phyloP scores from a whole-genome alignment of 2,888 invertebrate species.

The Bembecia ichneumoniformis region DNA sequence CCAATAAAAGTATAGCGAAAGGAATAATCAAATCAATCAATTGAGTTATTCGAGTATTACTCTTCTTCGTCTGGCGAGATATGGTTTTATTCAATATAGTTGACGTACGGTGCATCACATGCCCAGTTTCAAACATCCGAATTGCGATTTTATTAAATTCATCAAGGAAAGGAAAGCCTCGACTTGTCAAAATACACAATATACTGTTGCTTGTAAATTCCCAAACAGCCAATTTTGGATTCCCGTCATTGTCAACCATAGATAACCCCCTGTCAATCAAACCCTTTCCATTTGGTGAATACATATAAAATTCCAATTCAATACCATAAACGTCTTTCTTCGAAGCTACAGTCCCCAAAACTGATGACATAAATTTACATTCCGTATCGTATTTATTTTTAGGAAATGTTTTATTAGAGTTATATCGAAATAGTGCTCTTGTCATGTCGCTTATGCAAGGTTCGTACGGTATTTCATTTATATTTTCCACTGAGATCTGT shows the following conservation, averaged over 20 bases:
- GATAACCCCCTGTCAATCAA: neutral
- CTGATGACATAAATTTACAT: conserved; percentile 21
- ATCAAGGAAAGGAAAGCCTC: conserved; percentile 7
- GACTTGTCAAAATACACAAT: neutral
- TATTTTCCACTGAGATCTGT: conserved; percentile 17
- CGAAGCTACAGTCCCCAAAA: conserved; percentile 26
- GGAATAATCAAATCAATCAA: conserved; percentile 29
- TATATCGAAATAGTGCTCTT: conserved; percentile 24
- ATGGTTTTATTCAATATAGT: conserved; percentile 7
- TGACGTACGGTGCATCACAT: conserved; percentile 7
- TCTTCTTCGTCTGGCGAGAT: conserved; percentile 3
- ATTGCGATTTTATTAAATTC: conserved; percentile 1
- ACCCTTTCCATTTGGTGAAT: neutral
- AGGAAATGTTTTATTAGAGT: conserved; percentile 31
- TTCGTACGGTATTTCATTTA: conserved; percentile 22
- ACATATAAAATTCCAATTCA: conserved; percentile 24
- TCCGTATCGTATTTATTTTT: conserved; percentile 15
- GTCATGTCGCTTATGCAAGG: conserved; percentile 33
- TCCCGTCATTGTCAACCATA: neutral
- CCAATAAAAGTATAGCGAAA: conserved; percentile 25
- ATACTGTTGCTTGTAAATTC: neutral
- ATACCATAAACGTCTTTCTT: conserved; percentile 25
- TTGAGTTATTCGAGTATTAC: conserved; percentile 16
- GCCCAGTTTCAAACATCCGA: neutral
- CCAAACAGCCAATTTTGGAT: neutral